Evolutionary conservation across 2,113 vertebrate genomes (phyloP).

Genomic region (Sinocyclocheilus anophthalmus): DNA sequence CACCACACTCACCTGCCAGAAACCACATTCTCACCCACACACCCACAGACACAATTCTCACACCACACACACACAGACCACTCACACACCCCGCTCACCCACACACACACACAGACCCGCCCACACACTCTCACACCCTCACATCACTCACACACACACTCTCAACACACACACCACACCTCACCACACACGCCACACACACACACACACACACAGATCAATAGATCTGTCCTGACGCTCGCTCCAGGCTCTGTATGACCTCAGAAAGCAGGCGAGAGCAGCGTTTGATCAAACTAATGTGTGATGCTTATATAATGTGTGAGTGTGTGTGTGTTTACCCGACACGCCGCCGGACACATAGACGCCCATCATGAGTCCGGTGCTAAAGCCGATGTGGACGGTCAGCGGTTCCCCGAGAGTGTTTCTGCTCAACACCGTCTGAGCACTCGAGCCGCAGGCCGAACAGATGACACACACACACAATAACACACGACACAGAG

Average conservation of each 20-base stretch:
- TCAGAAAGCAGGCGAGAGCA: slow-evolving; percentile 1
- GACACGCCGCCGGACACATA: slow-evolving; percentile 89
- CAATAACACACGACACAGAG: neutral
- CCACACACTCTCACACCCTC: too few species aligned
- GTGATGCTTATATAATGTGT: neutral
- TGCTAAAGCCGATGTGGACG: slow-evolving; percentile 83
- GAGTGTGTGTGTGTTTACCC: slow-evolving; percentile 74
- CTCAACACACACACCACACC: too few species aligned
- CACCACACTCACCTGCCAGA: too few species aligned
- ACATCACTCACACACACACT: too few species aligned
- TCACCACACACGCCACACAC: neutral
- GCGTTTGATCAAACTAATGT: slow-evolving; percentile 6
- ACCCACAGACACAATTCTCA: too few species aligned
- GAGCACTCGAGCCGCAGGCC: slow-evolving; percentile 88
- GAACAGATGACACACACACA: slow-evolving; percentile 66
- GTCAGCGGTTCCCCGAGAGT: slow-evolving; percentile 79
- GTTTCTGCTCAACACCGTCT: slow-evolving; percentile 87
- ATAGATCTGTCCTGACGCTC: slow-evolving; percentile 69
- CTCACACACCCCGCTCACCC: too few species aligned
- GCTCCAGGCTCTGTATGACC: slow-evolving; percentile 70
- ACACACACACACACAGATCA: slow-evolving; percentile 61
- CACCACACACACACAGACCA: too few species aligned
- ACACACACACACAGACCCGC: too few species aligned
- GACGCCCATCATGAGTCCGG: slow-evolving; percentile 83
- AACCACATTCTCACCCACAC: too few species aligned